A percentile compares a stretch with the other conserved stretches of the same genome.
These are phyloP conservation scores for Tenodera sinensis DNA, from an alignment of 2,888 invertebrate species.

Conservation along the genomic window DNA sequence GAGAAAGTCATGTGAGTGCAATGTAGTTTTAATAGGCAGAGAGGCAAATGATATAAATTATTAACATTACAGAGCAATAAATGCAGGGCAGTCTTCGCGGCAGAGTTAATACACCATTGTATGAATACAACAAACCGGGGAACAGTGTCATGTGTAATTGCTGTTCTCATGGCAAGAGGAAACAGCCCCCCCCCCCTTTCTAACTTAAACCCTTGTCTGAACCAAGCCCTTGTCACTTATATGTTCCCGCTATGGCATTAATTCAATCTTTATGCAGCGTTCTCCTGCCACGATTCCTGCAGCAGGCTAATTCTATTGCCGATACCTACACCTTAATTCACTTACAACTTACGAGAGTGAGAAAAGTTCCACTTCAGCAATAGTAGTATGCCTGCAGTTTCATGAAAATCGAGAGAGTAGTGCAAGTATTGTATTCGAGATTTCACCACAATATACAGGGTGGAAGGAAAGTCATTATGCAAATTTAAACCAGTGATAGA, in stretches of 20 bases:
- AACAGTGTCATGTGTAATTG: background rate
- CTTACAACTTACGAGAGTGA: background rate
- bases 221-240: background rate
- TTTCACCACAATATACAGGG: no score
- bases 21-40: no score
- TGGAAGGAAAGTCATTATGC: no score
- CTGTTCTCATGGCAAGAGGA: background rate
- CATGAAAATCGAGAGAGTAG: no score
- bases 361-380: background rate
- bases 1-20: no score
- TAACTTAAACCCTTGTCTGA: background rate
- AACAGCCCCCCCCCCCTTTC: background rate
- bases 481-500: no score
- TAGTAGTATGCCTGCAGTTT: no score
- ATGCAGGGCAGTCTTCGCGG: background rate
- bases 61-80: no score
- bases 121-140: background rate
- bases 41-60: no score
- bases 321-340: background rate
- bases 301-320: background rate
- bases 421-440: no score
- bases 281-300: background rate
- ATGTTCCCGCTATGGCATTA: background rate
- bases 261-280: slow-evolving; percentile 5
- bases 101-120: background rate